Evolutionary conservation across 2,888 invertebrate species (phyloP).

Genomic region (Hydropsyche betteni): DNA sequence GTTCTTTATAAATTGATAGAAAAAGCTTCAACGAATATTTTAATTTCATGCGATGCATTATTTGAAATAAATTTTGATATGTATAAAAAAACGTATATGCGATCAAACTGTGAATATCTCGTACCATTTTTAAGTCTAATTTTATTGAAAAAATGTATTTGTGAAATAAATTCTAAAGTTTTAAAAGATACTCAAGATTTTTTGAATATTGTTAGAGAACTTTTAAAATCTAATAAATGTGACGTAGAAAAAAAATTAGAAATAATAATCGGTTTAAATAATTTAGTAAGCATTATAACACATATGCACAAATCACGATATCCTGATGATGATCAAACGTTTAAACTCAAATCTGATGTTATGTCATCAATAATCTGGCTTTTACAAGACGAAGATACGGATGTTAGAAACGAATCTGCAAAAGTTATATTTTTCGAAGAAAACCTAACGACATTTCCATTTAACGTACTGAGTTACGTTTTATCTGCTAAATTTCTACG

Average conservation of each 20-base stretch:
- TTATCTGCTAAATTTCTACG: slow-evolving; percentile 40
- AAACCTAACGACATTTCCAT: slow-evolving; percentile 20
- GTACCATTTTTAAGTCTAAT: slow-evolving; percentile 45
- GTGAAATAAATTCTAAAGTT: slow-evolving; percentile 38
- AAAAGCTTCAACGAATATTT: neutral
- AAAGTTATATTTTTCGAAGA: slow-evolving; percentile 46
- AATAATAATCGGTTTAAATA: slow-evolving; percentile 60
- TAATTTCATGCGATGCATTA: neutral
- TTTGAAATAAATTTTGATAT: neutral
- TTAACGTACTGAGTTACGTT: slow-evolving; percentile 37
- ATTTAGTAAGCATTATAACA: slow-evolving; percentile 56
- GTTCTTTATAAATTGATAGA: slow-evolving; percentile 39
- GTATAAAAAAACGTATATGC: neutral
- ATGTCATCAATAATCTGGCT: slow-evolving; percentile 61
- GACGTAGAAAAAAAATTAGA: slow-evolving; percentile 61
- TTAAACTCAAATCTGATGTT: slow-evolving; percentile 56
- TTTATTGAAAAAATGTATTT: slow-evolving; percentile 26
- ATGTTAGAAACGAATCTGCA: slow-evolving; percentile 61
- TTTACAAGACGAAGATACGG: slow-evolving; percentile 67
- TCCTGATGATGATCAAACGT: slow-evolving; percentile 1
- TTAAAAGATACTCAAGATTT: slow-evolving; percentile 53
- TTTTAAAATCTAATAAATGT: slow-evolving; percentile 57
- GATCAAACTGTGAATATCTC: slow-evolving; percentile 38
- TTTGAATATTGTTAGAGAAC: slow-evolving; percentile 55
- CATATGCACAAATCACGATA: slow-evolving; percentile 53